Base-by-base conservation (phyloP, 35 echinoderm and acorn worm genomes). In the Eucidaris tribuloides region DNA sequence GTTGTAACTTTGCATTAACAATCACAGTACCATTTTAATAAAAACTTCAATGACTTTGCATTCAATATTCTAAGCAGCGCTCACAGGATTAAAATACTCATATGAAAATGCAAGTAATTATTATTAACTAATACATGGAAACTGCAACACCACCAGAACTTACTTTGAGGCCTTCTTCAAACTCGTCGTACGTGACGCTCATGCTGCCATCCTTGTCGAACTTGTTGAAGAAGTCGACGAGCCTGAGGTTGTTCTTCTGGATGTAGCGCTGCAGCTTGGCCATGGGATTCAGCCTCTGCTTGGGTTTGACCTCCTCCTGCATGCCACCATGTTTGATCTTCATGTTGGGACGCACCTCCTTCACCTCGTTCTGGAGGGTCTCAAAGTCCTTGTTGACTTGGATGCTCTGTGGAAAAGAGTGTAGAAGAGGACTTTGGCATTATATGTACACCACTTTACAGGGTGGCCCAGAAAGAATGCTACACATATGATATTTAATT, bases 361-460 rank as follows among this genome's bases (percentile, higher is more conserved):
- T 89, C 29, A 84, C 33, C 71, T 99, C 82, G 45, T 99, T 99
- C 77, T 83, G 89, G 0, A 99, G 45, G 5, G 89, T 91, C 77
- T 99, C 96, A 93, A 99, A 99, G 80, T 99, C 96, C 83, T 99
- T 99, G 87, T 99, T 99, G 24, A 99, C 96, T 85, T 99, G 90
- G 77, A 99, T 99, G 31, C 88, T 81, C 96, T 99, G 63, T 27
- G 2, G 41, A 57, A 3, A 33, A 50, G 20, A 30, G 36, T 30
- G 22, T 28, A 7, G 28, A 64, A 6, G 37, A 14, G 61, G 61
- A 15, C 4, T 34, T 64, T 64, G 56, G 30, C 56, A 54, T 54
- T n/a, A n/a, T n/a, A n/a, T n/a, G n/a, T n/a, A n/a, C n/a, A n/a
- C n/a, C n/a, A n/a, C n/a, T n/a, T n/a, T n/a, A n/a, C n/a, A n/a